Evolutionary conservation across 1,140 invertebrate genomes (phyloP), one percentile per base, ranked within the genome.

Genomic region (Marisa cornuarietis): DNA sequence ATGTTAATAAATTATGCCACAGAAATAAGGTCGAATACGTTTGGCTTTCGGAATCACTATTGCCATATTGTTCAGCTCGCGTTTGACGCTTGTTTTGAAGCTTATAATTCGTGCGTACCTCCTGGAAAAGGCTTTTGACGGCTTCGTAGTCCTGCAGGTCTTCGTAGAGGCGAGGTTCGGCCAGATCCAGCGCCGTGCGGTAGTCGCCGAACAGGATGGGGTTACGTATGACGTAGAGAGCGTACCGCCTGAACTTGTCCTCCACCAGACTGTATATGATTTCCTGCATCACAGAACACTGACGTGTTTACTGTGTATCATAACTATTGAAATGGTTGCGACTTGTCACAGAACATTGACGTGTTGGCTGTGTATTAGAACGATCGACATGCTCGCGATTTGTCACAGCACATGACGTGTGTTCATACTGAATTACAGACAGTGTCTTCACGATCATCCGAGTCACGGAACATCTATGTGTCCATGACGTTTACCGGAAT

Each of bases 121-220:
- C 95, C 91, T 95, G 93, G 83, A 97, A 96, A 10, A 97, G 90
- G 80, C 92, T 94, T 85, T 94, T 95, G 9, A 96, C 93, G 0
- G 95, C 95, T 81, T 96, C 94, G 86, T 96, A 97, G 89, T 97
- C 96, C 1, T 96, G 88, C 1, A 97, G 89, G 90, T 97, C 96
- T 90, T 97, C 96, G 85, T 97, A 97, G 77, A 94, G 93, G 81
- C 96, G 91, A 0, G 93, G 89, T 84, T 95, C 94, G 0, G 93
- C 93, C 85, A 95, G 94, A 69, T 94, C 94, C 10, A 94, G 91
- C 0, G 95, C 95, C 49, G 61, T 74, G 14, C 81, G 78, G 81
- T 95, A 96, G 86, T 97, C 96, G 0, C 96, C 96, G 87, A 95
- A 97, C 0, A 97, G 91, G 54, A 96, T 83, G 1, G 96, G 96